Evolutionary conservation across 2,888 invertebrate genomes (phyloP), one percentile per base, ranked within the genome.

Genomic region (Pinctada fucata): DNA sequence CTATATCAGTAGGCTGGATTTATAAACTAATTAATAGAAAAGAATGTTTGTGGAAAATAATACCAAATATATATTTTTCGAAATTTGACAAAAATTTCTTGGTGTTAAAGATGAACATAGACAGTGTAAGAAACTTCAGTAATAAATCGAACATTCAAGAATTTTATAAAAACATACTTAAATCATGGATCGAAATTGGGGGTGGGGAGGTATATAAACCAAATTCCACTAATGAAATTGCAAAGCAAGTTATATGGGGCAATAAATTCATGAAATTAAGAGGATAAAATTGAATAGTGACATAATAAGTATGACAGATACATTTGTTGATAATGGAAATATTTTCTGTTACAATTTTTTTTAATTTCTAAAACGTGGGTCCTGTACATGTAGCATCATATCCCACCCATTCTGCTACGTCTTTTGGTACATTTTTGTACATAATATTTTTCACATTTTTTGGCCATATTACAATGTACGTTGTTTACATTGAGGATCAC

Each of bases 61-160:
- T 69, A 31, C 69, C 69, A 6, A 69, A 49, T 3, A 5, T 16
- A 13, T 69, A 16, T 49, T 45, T 69, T 47, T 13, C 16, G n/a
- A 47, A 3, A 47, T 69, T 48, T 45, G 69, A 48, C 16, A 69
- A 69, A 48, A 49, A 69, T 6, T 45, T 69, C 45, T 31, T 69
- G 69, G 4, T 69, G n/a, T 69, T 69, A n/a, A 69, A 69, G 49
- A 69, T 69, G 69, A 69, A 69, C 69, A 4, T 69, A 6, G 69
- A 69, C 45, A 13, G 47, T 13, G 4, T 69, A 48, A 69, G 47
- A 65, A 4, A 65, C 65, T 13, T 65, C 3, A 31, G 65, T 3
- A 65, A 65, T 65, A 65, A 45, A 70, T 13, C 3, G 5, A 49
- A n/a, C n/a, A n/a, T 70, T 48, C 70, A 13, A 4, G 70, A 48